phyloP scores from a whole-genome alignment of 1,140 invertebrate genomes.

The Trachymyrmex cornetzi region DNA sequence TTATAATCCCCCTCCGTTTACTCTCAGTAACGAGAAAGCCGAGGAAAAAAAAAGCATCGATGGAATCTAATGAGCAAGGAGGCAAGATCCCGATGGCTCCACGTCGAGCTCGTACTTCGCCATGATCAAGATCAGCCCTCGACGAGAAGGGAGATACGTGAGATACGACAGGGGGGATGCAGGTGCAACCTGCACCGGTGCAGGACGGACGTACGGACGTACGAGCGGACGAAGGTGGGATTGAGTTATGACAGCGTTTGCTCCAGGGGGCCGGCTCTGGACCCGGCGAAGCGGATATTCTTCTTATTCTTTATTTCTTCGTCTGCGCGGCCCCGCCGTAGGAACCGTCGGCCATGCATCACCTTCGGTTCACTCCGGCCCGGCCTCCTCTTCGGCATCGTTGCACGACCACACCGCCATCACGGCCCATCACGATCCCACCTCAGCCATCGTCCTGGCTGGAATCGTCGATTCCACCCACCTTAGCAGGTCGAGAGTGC shows the following conservation, averaged over 20 bases:
- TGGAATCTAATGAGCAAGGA: slow-evolving; percentile 70
- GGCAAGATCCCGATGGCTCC: slow-evolving; percentile 69
- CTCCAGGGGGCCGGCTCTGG: slow-evolving; percentile 84
- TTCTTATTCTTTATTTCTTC: slow-evolving; percentile 85
- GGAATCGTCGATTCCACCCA: slow-evolving; percentile 81
- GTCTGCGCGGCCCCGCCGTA: slow-evolving; percentile 79
- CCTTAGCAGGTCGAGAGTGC: slow-evolving; percentile 66
- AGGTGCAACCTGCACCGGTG: slow-evolving; percentile 78
- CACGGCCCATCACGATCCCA: slow-evolving; percentile 83
- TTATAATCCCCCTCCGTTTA: slow-evolving; percentile 27
- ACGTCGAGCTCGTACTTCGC: slow-evolving; percentile 64
- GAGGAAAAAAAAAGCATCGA: slow-evolving; percentile 38
- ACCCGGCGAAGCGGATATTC: slow-evolving; percentile 83
- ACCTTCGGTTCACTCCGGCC: slow-evolving; percentile 84
- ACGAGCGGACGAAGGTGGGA: slow-evolving; percentile 85
- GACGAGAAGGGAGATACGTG: slow-evolving; percentile 51
- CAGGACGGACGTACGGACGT: slow-evolving; percentile 74
- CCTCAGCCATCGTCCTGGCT: slow-evolving; percentile 75
- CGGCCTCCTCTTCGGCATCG: slow-evolving; percentile 82
- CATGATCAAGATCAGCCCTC: slow-evolving; percentile 68
- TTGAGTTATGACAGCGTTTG: slow-evolving; percentile 87
- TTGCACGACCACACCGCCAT: slow-evolving; percentile 81
- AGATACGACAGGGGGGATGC: slow-evolving; percentile 52
- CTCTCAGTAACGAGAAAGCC: slow-evolving; percentile 49
- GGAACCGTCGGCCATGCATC: slow-evolving; percentile 86